Percentiles rank a stretch among this genome's conserved stretches.
Evolutionary conservation across 2,888 invertebrate species (phyloP).

Genomic region (Temnothorax rugatulus): DNA sequence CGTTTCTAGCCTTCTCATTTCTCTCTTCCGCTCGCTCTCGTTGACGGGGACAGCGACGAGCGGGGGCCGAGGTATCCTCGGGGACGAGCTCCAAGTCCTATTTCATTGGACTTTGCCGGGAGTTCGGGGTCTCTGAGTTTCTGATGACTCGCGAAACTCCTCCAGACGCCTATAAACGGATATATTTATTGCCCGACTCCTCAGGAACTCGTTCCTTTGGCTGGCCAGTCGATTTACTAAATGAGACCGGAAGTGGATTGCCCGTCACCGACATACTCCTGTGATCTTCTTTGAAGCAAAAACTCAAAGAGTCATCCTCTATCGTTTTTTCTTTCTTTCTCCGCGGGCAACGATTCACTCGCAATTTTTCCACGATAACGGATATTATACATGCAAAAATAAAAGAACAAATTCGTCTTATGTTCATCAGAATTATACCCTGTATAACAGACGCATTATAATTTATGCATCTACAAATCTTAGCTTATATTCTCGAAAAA

Average conservation of each 20-base stretch:
- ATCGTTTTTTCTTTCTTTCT: not conserved
- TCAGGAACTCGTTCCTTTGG: conserved; percentile 62
- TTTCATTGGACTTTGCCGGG: conserved; percentile 64
- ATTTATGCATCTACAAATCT: not conserved
- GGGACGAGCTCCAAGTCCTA: conserved; percentile 59
- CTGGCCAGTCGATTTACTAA: conserved; percentile 72
- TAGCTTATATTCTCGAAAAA: not conserved
- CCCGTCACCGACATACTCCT: conserved; percentile 65
- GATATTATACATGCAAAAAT: not conserved
- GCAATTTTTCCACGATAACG: not conserved
- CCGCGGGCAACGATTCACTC: not conserved
- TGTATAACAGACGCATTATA: not conserved
- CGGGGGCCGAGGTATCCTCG: conserved; percentile 31
- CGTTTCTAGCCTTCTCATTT: not conserved
- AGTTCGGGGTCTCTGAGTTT: conserved; percentile 65
- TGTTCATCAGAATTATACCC: not conserved
- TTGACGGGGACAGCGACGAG: conserved; percentile 12
- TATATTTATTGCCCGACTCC: conserved; percentile 73
- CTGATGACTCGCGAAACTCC: conserved; percentile 73
- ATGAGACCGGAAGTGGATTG: conserved; percentile 74
- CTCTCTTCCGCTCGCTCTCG: not conserved
- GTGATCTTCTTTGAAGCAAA: conserved; percentile 37
- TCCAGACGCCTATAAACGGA: conserved; percentile 72
- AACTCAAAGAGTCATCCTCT: not conserved
- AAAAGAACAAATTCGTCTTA: conserved; percentile 9